Base-by-base conservation (phyloP, 2,113 vertebrate genomes). In the Dissostichus mawsoni region DNA sequence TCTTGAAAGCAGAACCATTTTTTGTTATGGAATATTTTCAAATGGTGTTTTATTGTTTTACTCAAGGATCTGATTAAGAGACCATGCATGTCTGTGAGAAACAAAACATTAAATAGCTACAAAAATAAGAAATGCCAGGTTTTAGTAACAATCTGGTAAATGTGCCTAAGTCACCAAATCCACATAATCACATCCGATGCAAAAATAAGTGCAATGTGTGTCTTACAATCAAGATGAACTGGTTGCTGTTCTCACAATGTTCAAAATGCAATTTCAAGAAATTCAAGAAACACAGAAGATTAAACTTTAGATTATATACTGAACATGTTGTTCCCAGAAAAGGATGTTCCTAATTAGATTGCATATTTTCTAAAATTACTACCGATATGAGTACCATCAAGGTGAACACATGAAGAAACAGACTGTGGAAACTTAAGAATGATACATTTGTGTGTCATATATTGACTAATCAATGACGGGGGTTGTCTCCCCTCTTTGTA, bases 291-390 rank as follows among this genome's bases (percentile, higher is more conserved):
- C 29, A 29, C 29, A 29, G 29, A 62, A 59, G 11, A 14, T 4
- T 25, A 36, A 25, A n/a, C 41, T 53, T 70, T 50, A 70, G 50
- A n/a, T 44, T 1, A 58, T 59, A 36, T 44, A 47, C 12, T 57
- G 0, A 59, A 13, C 0, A 36, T 25, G 5, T 2, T 70, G 2
- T 53, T 79, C 23, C 44, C 29, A 78, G 53, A 80, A 63, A 18
- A 88, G 14, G 61, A 76, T 72, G 66, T 63, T 84, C 57, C 61
- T 74, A 57, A 66, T 72, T 51, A 9, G 56, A 79, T n/a, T 29
- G 29, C 61, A 57, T 48, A 44, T 25, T 69, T n/a, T 70, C n/a
- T 45, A 16, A 50, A 69, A 65, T 20, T 25, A 62, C 18, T 71
- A 29, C 29, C 0, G 3, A 29, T 29, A 29, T 50, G 45, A 68